These are phyloP conservation scores for Papilio helenus DNA, from an alignment of 1,140 invertebrate genomes.

Conservation along the genomic window DNA sequence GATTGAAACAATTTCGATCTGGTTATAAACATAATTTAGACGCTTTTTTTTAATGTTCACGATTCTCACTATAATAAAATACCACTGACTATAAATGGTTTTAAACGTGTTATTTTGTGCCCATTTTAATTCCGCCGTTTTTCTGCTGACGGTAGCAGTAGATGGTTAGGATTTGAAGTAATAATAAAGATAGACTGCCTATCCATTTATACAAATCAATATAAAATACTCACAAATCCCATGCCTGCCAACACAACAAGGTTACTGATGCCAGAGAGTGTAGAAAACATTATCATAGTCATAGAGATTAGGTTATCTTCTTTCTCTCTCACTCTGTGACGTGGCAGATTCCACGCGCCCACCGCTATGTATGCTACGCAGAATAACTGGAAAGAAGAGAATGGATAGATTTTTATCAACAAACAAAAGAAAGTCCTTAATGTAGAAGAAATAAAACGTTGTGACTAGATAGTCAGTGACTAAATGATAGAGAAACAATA, in stretches of 20 bases:
- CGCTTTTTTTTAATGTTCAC: too few relatives aligned
- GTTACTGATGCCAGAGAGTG: conserved; percentile 67
- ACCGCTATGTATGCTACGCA: conserved; percentile 62
- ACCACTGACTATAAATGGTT: too few relatives aligned
- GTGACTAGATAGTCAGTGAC: neutral
- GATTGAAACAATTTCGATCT: neutral
- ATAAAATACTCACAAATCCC: conserved; percentile 54
- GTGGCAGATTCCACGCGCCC: conserved; percentile 65
- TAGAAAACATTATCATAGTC: conserved; percentile 74
- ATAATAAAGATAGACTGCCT: too few relatives aligned
- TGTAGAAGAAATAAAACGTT: too few relatives aligned
- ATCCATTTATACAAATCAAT: neutral
- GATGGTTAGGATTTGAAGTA: too few relatives aligned
- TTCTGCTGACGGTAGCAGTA: too few relatives aligned
- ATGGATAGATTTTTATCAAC: too few relatives aligned
- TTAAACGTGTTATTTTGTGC: too few relatives aligned
- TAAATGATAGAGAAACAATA: conserved; percentile 34
- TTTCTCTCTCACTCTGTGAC: conserved; percentile 56
- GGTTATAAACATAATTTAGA: neutral
- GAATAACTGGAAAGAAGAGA: conserved; percentile 52
- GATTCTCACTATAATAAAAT: too few relatives aligned
- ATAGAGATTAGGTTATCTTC: conserved; percentile 76
- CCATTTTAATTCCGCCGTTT: too few relatives aligned
- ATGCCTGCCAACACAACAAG: conserved; percentile 60
- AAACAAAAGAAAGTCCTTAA: too few relatives aligned